Percentiles rank a stretch among this genome's conserved stretches.
Conservation (phyloP, 2,888 invertebrate genomes). For the Teleogryllus oceanicus region DNA sequence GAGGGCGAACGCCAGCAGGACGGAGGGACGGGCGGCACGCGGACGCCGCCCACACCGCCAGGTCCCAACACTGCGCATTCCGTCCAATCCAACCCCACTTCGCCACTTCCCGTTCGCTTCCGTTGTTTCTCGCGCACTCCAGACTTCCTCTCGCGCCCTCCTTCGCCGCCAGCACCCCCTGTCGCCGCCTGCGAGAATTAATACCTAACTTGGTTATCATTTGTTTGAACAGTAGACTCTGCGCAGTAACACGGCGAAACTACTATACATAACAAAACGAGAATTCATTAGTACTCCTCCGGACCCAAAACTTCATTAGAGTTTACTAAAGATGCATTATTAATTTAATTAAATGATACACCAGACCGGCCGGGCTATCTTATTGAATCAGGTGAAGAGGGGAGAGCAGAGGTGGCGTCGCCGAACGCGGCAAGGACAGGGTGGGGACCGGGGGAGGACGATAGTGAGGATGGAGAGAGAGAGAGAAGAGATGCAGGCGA, state of each 20-base stretch:
- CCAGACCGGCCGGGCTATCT: neutral
- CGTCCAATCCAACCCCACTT: neutral
- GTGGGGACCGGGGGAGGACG: neutral
- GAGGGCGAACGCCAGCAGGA: too few relatives aligned
- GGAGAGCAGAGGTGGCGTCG: neutral
- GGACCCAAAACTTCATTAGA: neutral
- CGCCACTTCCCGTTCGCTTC: neutral
- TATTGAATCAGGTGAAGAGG: neutral
- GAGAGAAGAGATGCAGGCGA: too few relatives aligned
- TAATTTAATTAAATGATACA: conserved; percentile 18
- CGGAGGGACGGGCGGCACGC: too few relatives aligned
- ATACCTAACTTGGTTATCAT: conserved; percentile 7
- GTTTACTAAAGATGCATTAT: conserved; percentile 5
- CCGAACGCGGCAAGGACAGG: neutral
- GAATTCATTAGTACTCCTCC: neutral
- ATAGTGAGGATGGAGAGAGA: neutral
- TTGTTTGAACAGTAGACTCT: neutral
- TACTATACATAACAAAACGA: conserved; percentile 18
- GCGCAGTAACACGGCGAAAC: neutral
- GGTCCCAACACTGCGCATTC: neutral
- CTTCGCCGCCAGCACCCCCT: neutral
- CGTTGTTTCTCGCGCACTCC: neutral
- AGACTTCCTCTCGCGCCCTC: neutral
- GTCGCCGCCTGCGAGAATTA: neutral
- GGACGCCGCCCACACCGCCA: too few relatives aligned